phyloP scores from a whole-genome alignment of 2,113 vertebrate species.

The Astur gentilis region DNA sequence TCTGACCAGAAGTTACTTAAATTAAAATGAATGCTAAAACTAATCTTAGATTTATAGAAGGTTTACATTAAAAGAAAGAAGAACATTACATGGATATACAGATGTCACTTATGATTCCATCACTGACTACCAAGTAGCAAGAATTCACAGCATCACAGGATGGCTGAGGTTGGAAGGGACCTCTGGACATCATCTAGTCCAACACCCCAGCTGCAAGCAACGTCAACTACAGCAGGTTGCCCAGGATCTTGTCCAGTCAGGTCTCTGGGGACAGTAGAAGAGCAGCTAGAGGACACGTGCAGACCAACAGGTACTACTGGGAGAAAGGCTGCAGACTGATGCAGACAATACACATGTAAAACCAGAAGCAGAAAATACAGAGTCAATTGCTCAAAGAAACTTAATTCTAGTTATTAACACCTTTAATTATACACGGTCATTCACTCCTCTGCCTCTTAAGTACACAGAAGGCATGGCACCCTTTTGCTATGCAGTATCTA shows the following conservation, averaged over 20 bases:
- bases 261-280: neutral
- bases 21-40: neutral
- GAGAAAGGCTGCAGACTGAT: neutral
- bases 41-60: neutral
- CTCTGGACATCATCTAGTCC: neutral
- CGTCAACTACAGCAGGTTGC: neutral
- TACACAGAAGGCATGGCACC: neutral
- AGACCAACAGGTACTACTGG: neutral
- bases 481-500: neutral
- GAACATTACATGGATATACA: neutral
- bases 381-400: neutral
- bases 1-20: neutral
- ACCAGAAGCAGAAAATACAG: neutral
- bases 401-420: neutral
- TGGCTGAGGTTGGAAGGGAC: neutral
- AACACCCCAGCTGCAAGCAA: neutral
- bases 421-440: neutral
- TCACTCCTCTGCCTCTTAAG: neutral
- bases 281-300: neutral
- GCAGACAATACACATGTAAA: neutral
- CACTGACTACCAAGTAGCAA: neutral
- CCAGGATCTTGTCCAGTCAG: neutral
- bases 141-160: neutral
- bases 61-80: neutral
- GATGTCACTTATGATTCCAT: neutral